Conservation (phyloP, 2,797 vertebrate genomes). For the Schizopygopsis malacanthus region DNA sequence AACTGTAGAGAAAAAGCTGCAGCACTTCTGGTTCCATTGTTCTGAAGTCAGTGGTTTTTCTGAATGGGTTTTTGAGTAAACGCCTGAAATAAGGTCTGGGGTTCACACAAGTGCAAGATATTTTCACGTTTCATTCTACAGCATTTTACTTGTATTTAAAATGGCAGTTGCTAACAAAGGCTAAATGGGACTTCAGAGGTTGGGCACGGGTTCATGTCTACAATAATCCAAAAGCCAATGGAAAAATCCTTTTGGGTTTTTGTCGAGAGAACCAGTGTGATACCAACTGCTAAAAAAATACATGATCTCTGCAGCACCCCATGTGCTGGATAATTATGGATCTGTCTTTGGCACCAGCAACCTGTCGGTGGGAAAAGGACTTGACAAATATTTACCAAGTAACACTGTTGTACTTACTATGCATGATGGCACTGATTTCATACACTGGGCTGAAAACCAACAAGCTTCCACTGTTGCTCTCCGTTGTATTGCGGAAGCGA, state of each 20-base stretch:
- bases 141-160: not conserved
- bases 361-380: not conserved
- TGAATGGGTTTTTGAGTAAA: not conserved
- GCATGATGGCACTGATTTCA: constrained; percentile 85
- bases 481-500: constrained; percentile 70
- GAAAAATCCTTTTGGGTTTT: not conserved
- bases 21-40: not conserved
- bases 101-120: not conserved
- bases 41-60: not conserved
- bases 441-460: constrained; percentile 81
- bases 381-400: not conserved
- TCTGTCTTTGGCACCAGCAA: not conserved
- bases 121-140: not conserved
- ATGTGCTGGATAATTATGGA: not conserved
- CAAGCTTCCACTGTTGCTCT: constrained; percentile 32
- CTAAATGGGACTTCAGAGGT: not conserved
- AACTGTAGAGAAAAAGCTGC: too few species aligned
- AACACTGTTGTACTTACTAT: constrained; percentile 76
- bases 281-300: not conserved
- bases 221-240: not conserved
- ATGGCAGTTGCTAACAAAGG: not conserved
- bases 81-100: not conserved
- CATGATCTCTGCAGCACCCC: not conserved
- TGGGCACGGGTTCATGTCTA: not conserved
- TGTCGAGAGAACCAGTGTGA: not conserved